These are phyloP conservation scores for Salvelinus fontinalis DNA, from an alignment of 2,113 vertebrate genomes.

Conservation along the genomic window DNA sequence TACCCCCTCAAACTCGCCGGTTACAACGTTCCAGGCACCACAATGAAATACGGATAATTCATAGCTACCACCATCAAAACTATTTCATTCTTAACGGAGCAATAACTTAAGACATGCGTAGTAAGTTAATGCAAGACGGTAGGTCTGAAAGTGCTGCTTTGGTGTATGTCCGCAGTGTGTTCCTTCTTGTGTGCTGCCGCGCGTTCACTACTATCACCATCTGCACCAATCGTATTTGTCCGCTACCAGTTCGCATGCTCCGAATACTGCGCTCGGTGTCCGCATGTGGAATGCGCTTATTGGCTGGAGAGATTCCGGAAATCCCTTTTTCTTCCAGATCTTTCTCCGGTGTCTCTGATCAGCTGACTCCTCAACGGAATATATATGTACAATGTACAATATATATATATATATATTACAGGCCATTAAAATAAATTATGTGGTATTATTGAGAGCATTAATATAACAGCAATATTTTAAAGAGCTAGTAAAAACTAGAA, in stretches of 20 bases:
- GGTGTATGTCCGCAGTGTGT: conserved; percentile 6
- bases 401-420: neutral
- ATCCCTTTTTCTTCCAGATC: conserved; percentile 25
- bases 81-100: neutral
- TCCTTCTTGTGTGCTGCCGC: conserved; percentile 38
- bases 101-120: neutral
- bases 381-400: neutral
- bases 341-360: conserved; percentile 26
- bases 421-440: too few species aligned
- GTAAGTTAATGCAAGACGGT: neutral
- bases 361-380: neutral
- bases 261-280: conserved; percentile 72
- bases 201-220: conserved; percentile 50
- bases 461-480: too few species aligned
- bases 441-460: too few species aligned
- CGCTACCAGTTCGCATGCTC: conserved; percentile 78
- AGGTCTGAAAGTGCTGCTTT: conserved; percentile 1
- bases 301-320: conserved; percentile 78
- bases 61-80: conserved; percentile 19
- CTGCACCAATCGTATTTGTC: conserved; percentile 83
- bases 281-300: conserved; percentile 93
- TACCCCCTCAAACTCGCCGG: conserved; percentile 52
- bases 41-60: neutral
- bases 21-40: conserved; percentile 28
- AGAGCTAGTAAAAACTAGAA: too few species aligned